A percentile compares a stretch with the other conserved stretches of the same genome.
Evolutionary conservation across 2,797 vertebrate species (phyloP).

Genomic region (Chrysocyon brachyurus): DNA sequence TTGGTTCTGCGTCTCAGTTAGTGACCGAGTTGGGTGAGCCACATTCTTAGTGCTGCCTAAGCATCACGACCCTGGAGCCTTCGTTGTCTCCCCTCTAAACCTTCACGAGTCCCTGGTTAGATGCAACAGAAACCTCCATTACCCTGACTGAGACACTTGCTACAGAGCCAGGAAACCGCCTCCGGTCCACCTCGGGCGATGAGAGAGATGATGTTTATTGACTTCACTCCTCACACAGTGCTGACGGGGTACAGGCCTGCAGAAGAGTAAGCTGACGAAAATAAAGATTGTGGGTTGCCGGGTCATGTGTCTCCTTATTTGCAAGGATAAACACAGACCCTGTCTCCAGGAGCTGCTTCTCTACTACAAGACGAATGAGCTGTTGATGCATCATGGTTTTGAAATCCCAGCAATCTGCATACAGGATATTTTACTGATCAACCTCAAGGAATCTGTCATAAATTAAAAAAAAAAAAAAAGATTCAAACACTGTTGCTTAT

Average conservation of each 20-base stretch:
- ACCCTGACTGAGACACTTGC: slow-evolving; percentile 71
- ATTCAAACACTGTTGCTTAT: not conserved
- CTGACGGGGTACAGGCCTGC: not conserved
- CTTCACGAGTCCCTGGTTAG: not conserved
- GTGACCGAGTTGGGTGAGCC: not conserved
- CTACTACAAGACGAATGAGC: slow-evolving; percentile 66
- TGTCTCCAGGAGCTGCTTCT: slow-evolving; percentile 58
- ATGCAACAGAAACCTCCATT: slow-evolving; percentile 44
- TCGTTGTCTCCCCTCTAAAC: not conserved
- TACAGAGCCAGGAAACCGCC: slow-evolving; percentile 64
- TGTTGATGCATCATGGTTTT: slow-evolving; percentile 72
- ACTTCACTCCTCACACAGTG: slow-evolving; percentile 40
- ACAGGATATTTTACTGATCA: slow-evolving; percentile 61
- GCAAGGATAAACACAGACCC: slow-evolving; percentile 59
- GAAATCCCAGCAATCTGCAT: slow-evolving; percentile 49
- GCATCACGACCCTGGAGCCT: not conserved
- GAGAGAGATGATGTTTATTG: slow-evolving; percentile 50
- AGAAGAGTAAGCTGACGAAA: slow-evolving; percentile 68
- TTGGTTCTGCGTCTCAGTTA: not conserved
- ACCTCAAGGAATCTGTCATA: slow-evolving; percentile 53
- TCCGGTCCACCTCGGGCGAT: not conserved
- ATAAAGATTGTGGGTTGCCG: slow-evolving; percentile 42
- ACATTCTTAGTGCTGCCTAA: not conserved
- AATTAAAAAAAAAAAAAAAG: slow-evolving; percentile 37
- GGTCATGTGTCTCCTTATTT: slow-evolving; percentile 32